Conservation (phyloP, 2,888 invertebrate genomes). For the Ceraclea dissimilis region DNA sequence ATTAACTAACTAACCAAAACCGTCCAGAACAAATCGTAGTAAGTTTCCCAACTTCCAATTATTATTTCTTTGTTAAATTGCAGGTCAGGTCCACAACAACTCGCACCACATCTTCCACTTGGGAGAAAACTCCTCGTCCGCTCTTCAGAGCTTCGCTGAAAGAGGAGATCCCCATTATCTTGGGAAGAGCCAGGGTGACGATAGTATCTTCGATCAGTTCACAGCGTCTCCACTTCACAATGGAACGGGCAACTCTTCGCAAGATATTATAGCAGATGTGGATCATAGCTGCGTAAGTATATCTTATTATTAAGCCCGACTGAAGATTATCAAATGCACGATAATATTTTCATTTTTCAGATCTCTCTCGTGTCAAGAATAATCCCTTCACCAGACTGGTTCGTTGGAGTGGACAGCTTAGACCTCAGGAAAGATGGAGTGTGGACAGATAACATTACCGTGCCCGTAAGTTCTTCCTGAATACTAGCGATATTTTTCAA, state of each 20-base stretch:
- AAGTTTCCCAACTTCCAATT: no score
- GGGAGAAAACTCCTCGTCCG: constrained; percentile 63
- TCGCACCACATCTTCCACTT: constrained; percentile 71
- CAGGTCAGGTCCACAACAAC: constrained; percentile 83
- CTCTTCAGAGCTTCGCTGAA: constrained; percentile 78
- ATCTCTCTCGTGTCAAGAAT: constrained; percentile 51
- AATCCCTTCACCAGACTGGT: constrained; percentile 63
- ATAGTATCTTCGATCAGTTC: constrained; percentile 77
- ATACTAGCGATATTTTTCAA: not conserved
- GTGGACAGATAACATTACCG: constrained; percentile 49
- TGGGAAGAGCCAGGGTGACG: constrained; percentile 29
- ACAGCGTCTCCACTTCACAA: constrained; percentile 63
- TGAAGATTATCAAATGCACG: no score
- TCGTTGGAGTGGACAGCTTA: constrained; percentile 54
- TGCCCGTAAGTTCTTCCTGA: constrained; percentile 40
- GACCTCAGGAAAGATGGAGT: constrained; percentile 51
- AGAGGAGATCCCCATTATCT: constrained; percentile 59
- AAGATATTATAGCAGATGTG: constrained; percentile 82
- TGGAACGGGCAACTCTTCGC: constrained; percentile 67
- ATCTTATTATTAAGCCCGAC: no score
- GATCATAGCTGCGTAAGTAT: constrained; percentile 65
- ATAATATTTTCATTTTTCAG: no score
- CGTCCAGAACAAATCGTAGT: no score
- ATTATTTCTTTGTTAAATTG: no score
- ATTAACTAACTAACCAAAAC: no score